Base-by-base conservation (phyloP, 2,888 invertebrate species). In the Lasioglossum oenotherae region DNA sequence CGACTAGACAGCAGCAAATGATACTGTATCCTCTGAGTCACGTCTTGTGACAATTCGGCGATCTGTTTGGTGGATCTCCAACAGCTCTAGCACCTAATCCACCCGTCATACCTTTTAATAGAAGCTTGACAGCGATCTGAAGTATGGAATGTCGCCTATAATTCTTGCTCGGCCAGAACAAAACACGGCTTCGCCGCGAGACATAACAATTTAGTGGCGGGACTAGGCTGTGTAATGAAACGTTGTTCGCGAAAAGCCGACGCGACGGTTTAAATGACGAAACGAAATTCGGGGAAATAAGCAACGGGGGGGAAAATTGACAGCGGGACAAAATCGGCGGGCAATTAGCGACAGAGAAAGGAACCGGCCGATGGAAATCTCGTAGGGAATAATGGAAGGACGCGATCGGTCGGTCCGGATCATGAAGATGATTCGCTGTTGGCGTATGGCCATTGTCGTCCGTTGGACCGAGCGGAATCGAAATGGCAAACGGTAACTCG, bases 401-500 rank as follows among this genome's bases (percentile, higher is more conserved):
- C n/a, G 73, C 82, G 88, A 92, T 90, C 88, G 85, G 84, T 84
- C 78, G 88, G 88, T 88, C 88, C 89, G 89, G 91, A 91, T 92
- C 92, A 93, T 91, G 92, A 93, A 93, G 94, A 94, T 94, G 93
- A 94, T 94, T 94, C 93, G 93, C 93, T 94, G 88, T 92, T 91
- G 91, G 92, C 91, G 87, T 90, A 92, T 89, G 91, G 91, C 92
- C 89, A 94, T 95, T 94, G 94, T 94, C 92, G 91, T 92, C 91
- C 94, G 92, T 89, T 94, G 93, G 93, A 94, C 93, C 94, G 93
- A 92, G 91, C 90, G 88, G 91, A 94, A 94, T 94, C 93, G 93
- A 94, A 95, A 94, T 94, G 94, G 94, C 93, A 93, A 94, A 94
- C 94, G 93, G 93, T 94, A 94, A 94, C 92, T 93, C 93, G 93